Percentiles rank a stretch among this genome's conserved stretches.
Evolutionary conservation across 2,888 invertebrate species (phyloP).

Genomic region (Eupsilia transversa): DNA sequence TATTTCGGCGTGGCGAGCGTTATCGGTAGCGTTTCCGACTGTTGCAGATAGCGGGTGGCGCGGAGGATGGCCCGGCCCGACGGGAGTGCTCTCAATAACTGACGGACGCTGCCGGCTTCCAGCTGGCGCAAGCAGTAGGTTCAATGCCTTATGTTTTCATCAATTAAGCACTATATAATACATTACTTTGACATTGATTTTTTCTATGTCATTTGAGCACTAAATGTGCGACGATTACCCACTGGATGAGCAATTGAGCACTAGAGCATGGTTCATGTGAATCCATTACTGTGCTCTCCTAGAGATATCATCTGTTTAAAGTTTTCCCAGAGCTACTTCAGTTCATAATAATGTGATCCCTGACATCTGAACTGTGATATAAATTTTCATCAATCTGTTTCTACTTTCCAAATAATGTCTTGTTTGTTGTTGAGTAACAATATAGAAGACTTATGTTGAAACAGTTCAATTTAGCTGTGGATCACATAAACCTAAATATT

Average conservation of each 20-base stretch:
- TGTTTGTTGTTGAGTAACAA: conserved; percentile 8
- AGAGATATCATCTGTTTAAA: conserved; percentile 16
- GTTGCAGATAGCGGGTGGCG: conserved; percentile 88
- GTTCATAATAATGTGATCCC: background rate
- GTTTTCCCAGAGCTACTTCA: conserved; percentile 10
- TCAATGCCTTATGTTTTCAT: conserved; percentile 49
- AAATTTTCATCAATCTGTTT: conserved; percentile 34
- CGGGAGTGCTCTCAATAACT: conserved; percentile 87
- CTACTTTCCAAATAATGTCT: conserved; percentile 10
- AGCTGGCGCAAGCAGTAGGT: conserved; percentile 89
- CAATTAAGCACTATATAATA: conserved; percentile 33
- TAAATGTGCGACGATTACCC: conserved; percentile 30
- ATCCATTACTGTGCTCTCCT: conserved; percentile 10
- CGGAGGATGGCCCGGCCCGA: conserved; percentile 87
- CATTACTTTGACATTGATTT: conserved; percentile 65
- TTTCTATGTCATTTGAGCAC: conserved; percentile 44
- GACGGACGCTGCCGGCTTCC: conserved; percentile 89
- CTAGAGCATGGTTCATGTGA: conserved; percentile 13
- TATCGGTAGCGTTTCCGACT: conserved; percentile 89
- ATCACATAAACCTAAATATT: conserved; percentile 19
- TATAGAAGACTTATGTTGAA: background rate
- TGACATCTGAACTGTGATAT: conserved; percentile 39
- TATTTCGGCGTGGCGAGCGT: conserved; percentile 80
- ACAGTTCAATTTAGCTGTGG: background rate
- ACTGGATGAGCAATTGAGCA: conserved; percentile 7